Conservation (phyloP, 1,140 invertebrate species). For the Bombus superbus region DNA sequence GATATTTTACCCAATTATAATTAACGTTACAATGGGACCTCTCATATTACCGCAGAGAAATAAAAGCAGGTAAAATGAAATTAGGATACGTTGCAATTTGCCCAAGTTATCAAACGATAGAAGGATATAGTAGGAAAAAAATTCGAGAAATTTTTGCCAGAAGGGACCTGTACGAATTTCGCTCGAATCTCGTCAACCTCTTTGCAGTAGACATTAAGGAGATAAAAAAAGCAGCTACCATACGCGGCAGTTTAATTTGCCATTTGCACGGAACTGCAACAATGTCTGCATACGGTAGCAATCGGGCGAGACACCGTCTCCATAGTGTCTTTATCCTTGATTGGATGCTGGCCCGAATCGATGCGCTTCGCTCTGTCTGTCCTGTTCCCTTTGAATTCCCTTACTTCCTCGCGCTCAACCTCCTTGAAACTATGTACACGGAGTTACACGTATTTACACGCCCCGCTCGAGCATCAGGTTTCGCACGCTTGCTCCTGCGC, state of each 20-base stretch:
- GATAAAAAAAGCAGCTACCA: background rate
- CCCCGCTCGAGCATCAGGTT: background rate
- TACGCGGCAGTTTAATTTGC: background rate
- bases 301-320: constrained; percentile 32
- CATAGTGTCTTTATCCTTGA: constrained; percentile 49
- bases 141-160: too few species aligned
- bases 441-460: constrained; percentile 21
- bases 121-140: background rate
- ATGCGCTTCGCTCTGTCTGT: constrained; percentile 23
- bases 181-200: background rate
- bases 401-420: background rate
- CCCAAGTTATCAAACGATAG: too few species aligned
- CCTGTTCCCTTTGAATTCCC: constrained; percentile 20
- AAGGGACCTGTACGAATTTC: background rate
- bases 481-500: background rate
- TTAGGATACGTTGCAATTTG: too few species aligned
- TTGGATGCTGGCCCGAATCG: constrained; percentile 53
- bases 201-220: background rate
- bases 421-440: background rate
- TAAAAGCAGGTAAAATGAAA: too few species aligned
- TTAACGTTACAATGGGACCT: background rate
- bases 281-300: constrained; percentile 10
- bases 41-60: background rate
- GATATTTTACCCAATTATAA: background rate
- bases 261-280: constrained; percentile 8